A percentile compares a stretch with the other conserved stretches of the same genome.
Conservation (phyloP, 2,113 vertebrate species). For the Pygoscelis antarcticus region DNA sequence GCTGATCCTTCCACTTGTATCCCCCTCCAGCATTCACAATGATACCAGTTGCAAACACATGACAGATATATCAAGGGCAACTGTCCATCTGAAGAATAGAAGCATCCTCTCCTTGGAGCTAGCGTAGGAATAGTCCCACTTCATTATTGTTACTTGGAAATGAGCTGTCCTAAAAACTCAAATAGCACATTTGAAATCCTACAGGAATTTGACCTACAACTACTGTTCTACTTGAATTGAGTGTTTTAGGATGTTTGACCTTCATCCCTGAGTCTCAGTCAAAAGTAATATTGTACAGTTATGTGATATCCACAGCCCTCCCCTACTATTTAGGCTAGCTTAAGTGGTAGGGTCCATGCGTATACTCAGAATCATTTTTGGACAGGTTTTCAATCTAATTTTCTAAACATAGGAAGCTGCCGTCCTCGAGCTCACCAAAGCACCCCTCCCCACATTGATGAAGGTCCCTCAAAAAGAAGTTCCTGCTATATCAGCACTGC, state of each 20-base stretch:
- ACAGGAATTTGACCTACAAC: neutral
- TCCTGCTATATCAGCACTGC: neutral
- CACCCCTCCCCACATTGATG: neutral
- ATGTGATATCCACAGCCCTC: neutral
- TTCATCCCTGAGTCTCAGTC: neutral
- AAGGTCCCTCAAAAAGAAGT: neutral
- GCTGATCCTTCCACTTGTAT: neutral
- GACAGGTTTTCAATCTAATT: neutral
- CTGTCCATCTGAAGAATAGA: neutral
- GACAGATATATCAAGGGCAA: neutral
- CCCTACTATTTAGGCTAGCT: neutral
- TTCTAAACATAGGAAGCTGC: neutral
- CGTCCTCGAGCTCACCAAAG: neutral
- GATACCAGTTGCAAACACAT: neutral
- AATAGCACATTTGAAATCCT: slow-evolving; percentile 10
- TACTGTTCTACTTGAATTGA: neutral
- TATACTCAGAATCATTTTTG: neutral
- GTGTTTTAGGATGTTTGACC: neutral
- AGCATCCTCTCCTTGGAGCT: neutral
- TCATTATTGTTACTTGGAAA: neutral
- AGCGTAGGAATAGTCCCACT: neutral
- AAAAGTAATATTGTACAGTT: neutral
- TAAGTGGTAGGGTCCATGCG: neutral
- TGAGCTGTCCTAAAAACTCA: slow-evolving; percentile 18
- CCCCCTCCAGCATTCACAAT: neutral